These are phyloP conservation scores for Microcebus jonahi DNA, from an alignment of 2,113 vertebrate genomes.

Conservation along the genomic window DNA sequence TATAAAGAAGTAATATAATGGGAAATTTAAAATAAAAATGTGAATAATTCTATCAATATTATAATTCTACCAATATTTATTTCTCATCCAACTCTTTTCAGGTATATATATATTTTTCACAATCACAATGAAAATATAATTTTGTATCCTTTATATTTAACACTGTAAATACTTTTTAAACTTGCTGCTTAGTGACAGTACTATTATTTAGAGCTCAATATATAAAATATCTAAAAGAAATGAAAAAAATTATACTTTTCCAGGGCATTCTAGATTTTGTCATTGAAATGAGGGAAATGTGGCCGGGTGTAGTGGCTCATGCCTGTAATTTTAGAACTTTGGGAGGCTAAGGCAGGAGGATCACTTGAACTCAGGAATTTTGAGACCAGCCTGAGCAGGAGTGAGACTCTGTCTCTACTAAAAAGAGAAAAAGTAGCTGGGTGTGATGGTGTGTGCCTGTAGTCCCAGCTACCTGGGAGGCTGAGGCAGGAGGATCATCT, in stretches of 20 bases:
- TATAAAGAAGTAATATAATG: neutral
- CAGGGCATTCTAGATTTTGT: neutral
- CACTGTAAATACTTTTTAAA: neutral
- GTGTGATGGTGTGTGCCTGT: too few relatives aligned
- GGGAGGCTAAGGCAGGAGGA: too few relatives aligned
- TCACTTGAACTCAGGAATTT: too few relatives aligned
- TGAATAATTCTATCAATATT: neutral
- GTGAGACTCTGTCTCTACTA: too few relatives aligned
- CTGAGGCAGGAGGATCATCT: too few relatives aligned
- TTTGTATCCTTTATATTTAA: neutral
- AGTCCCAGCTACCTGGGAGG: too few relatives aligned
- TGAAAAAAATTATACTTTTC: neutral
- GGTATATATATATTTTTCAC: neutral
- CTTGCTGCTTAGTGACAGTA: neutral
- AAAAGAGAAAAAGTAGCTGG: too few relatives aligned
- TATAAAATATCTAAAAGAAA: neutral
- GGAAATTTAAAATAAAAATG: conserved; percentile 1
- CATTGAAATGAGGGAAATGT: neutral
- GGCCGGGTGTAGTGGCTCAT: too few relatives aligned
- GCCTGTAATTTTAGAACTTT: too few relatives aligned
- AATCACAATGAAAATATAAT: neutral
- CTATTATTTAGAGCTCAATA: neutral
- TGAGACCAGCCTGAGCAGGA: too few relatives aligned
- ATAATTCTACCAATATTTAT: neutral
- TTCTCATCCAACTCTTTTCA: neutral